These are phyloP conservation scores for Coracopsis vasa DNA, from an alignment of 2,113 vertebrate genomes.

Conservation along the genomic window DNA sequence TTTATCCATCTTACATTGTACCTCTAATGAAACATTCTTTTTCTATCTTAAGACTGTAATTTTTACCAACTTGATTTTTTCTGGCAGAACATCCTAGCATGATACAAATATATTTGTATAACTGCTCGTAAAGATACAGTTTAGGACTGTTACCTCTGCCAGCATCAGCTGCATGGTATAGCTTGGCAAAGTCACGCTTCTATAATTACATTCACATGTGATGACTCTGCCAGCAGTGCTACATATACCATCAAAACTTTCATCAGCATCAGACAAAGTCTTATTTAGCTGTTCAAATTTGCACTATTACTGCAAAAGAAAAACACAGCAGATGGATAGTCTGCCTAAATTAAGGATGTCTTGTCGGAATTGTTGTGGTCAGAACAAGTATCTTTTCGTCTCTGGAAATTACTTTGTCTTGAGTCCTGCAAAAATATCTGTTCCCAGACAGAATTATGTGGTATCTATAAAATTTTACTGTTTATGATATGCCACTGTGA, in stretches of 20 bases:
- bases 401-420: not conserved
- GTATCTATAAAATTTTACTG: not conserved
- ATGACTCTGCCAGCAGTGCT: not conserved
- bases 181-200: not conserved
- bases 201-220: not conserved
- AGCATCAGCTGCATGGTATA: not conserved
- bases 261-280: not conserved
- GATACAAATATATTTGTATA: not conserved
- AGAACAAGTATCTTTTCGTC: not conserved
- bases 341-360: not conserved
- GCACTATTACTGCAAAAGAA: not conserved
- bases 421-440: not conserved
- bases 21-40: not conserved
- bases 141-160: not conserved
- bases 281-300: not conserved
- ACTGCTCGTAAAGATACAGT: not conserved
- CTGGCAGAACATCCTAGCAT: not conserved
- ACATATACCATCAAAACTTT: not conserved
- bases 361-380: not conserved
- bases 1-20: not conserved
- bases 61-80: not conserved
- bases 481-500: not conserved
- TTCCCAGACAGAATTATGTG: not conserved
- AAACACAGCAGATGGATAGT: not conserved
- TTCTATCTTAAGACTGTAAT: not conserved